Evolutionary conservation across 2,113 vertebrate genomes (phyloP), one percentile per base, ranked within the genome.

Genomic region (Tupaia tana): DNA sequence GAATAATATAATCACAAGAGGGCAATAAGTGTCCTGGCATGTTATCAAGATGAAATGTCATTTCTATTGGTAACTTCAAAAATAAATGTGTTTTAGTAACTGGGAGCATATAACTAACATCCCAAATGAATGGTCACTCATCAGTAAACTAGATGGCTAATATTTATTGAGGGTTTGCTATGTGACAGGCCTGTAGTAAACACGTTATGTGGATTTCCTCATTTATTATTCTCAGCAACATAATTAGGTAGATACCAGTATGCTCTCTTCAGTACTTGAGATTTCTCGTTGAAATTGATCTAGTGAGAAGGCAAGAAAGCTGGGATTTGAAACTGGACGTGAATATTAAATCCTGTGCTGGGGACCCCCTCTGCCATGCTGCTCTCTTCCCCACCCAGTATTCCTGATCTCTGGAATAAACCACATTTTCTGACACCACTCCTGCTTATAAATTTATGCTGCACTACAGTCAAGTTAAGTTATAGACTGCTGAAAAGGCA

Each of bases 31-130:
- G 2, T 25, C n/a, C 25, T 64, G 18, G 11, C n/a, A 8, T 25
- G 25, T 78, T 63, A 61, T 29, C n/a, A 56, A 69, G 43, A 77
- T 69, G 34, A 52, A 69, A 27, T 66, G 31, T 52, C 90, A 90
- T 80, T 74, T 90, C 81, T 90, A 20, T 73, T 66, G 85, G 24
- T 82, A 93, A 54, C 7, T 91, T 92, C 19, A 71, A 88, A 61
- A 85, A 78, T 43, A 15, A 85, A 90, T 52, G 22, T 66, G 22
- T 4, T 64, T 16, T 78, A 73, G 18, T 20, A 67, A 18, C 43
- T 73, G 25, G 22, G 18, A 86, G 13, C 25, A 10, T 27, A 25
- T 27, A 83, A 10, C 59, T 82, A 89, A 89, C 16, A 67, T 22
- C 27, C 1, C 66, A 59, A 29, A 64, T 31, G 61, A 86, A 31